A percentile compares a stretch with the other conserved stretches of the same genome.
These are phyloP conservation scores for Cantharis rustica DNA, from an alignment of 2,888 invertebrate species.

Conservation along the genomic window DNA sequence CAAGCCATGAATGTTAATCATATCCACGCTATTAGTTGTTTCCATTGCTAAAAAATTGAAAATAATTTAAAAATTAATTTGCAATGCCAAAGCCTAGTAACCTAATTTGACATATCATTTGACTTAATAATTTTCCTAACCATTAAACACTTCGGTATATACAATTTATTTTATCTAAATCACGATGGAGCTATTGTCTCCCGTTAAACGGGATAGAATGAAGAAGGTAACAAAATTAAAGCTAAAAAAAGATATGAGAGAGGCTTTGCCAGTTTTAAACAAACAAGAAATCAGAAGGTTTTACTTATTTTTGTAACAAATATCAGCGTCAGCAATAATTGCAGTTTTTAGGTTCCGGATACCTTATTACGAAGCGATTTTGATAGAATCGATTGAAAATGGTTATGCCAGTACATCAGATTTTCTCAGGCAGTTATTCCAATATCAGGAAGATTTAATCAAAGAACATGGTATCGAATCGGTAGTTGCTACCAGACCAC, in stretches of 20 bases:
- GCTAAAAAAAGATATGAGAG: slow-evolving; percentile 45
- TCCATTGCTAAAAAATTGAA: neutral
- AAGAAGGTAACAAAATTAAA: slow-evolving; percentile 36
- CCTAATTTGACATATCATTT: neutral
- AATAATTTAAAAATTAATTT: no score
- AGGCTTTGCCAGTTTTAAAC: slow-evolving; percentile 48
- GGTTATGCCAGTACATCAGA: slow-evolving; percentile 58
- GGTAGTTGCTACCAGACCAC: slow-evolving; percentile 52
- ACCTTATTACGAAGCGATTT: slow-evolving; percentile 61
- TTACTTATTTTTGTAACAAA: slow-evolving; percentile 13
- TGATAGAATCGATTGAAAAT: slow-evolving; percentile 61
- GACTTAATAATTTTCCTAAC: neutral
- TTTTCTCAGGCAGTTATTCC: slow-evolving; percentile 61
- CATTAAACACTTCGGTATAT: neutral
- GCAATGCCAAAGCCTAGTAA: neutral
- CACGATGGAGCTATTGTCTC: slow-evolving; percentile 15
- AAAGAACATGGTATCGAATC: slow-evolving; percentile 61
- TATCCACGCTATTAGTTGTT: no score
- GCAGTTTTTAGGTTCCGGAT: slow-evolving; percentile 55
- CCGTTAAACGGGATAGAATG: slow-evolving; percentile 34
- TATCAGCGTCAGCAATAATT: neutral
- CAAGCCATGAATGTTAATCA: no score
- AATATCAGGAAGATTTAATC: slow-evolving; percentile 60
- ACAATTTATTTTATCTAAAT: neutral
- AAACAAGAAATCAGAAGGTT: slow-evolving; percentile 50